These are phyloP conservation scores for Gymnosoma rotundatum DNA, from an alignment of 2,888 invertebrate species.

Conservation along the genomic window DNA sequence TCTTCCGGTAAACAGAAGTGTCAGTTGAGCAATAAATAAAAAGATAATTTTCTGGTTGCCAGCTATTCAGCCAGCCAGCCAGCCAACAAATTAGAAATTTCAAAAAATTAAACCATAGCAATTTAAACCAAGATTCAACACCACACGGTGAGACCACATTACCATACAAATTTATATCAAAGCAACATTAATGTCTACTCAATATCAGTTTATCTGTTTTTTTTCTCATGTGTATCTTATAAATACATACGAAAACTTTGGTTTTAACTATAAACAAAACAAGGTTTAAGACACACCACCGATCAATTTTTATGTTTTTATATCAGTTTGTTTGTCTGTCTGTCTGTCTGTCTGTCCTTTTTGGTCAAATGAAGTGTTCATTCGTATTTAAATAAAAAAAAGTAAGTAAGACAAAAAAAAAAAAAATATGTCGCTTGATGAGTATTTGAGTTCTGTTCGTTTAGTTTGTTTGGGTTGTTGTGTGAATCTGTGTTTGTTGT, in stretches of 20 bases:
- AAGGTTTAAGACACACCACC: slow-evolving; percentile 58
- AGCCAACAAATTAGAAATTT: slow-evolving; percentile 5
- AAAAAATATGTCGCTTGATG: slow-evolving; percentile 62
- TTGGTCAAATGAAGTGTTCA: slow-evolving; percentile 64
- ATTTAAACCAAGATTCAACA: slow-evolving; percentile 73
- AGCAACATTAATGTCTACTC: slow-evolving; percentile 66
- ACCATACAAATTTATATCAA: slow-evolving; percentile 22
- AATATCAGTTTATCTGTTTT: slow-evolving; percentile 64
- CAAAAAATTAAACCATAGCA: slow-evolving; percentile 26
- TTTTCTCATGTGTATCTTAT: slow-evolving; percentile 41
- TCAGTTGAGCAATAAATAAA: slow-evolving; percentile 75
- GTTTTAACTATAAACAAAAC: slow-evolving; percentile 66
- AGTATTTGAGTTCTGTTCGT: slow-evolving; percentile 17
- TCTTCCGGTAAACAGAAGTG: slow-evolving; percentile 76
- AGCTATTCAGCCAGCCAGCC: slow-evolving; percentile 15
- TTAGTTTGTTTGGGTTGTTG: slow-evolving; percentile 46
- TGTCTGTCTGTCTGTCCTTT: not conserved
- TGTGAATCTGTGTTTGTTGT: slow-evolving; percentile 74
- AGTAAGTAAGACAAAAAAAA: not conserved
- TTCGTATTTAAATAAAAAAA: slow-evolving; percentile 62
- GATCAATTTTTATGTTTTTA: slow-evolving; percentile 52
- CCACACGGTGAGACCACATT: slow-evolving; percentile 17
- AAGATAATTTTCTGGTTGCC: slow-evolving; percentile 72
- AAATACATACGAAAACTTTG: slow-evolving; percentile 38
- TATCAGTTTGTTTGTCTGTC: slow-evolving; percentile 40